Conservation (phyloP, 2,113 vertebrate species). For the Lycaon pictus region DNA sequence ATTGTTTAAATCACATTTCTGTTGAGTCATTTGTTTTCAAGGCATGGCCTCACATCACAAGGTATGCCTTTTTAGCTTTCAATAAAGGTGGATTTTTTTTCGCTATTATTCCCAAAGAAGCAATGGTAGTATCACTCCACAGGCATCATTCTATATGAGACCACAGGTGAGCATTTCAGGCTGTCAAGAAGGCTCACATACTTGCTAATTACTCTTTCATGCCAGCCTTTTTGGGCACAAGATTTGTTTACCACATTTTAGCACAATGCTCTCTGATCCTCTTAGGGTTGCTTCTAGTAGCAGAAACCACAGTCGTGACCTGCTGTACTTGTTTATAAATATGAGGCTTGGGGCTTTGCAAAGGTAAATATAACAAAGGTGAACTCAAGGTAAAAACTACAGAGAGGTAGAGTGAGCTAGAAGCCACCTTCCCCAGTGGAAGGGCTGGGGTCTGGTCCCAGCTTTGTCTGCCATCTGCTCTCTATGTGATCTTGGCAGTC, state of each 20-base stretch:
- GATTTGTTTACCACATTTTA: neutral
- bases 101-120: constrained; percentile 11
- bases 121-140: neutral
- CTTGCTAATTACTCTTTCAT: neutral
- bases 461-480: neutral
- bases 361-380: neutral
- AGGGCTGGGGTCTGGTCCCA: neutral
- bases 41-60: neutral
- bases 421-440: neutral
- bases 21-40: constrained; percentile 29
- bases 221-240: neutral
- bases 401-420: neutral
- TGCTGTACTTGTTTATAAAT: constrained; percentile 17
- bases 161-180: neutral
- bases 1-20: constrained; percentile 9
- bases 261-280: neutral
- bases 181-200: neutral
- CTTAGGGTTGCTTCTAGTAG: neutral
- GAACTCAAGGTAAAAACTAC: neutral
- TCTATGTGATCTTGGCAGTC: neutral
- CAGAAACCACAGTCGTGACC: neutral
- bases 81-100: neutral
- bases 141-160: neutral
- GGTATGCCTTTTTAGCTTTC: neutral
- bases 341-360: neutral